Evolutionary conservation across 2,113 vertebrate species (phyloP).

Genomic region (Choloepus hoffmanni): DNA sequence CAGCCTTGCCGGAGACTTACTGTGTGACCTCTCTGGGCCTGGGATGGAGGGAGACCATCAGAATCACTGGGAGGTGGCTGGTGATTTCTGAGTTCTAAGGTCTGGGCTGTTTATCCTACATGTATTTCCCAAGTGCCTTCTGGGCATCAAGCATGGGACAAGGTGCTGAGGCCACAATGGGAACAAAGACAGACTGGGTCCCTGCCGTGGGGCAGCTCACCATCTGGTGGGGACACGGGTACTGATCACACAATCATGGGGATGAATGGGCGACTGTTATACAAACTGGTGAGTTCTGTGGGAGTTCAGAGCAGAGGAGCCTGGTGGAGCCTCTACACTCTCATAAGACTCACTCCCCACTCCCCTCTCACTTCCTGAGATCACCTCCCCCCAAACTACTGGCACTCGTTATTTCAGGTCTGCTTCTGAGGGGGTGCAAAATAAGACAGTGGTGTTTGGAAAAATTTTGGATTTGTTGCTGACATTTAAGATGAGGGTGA

Average conservation of each 20-base stretch:
- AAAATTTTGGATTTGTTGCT: not conserved
- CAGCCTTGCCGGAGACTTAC: conserved; percentile 23
- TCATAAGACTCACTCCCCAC: not conserved
- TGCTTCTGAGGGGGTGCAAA: not conserved
- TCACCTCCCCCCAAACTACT: not conserved
- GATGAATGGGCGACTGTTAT: not conserved
- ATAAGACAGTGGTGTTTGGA: not conserved
- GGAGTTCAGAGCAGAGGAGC: not conserved
- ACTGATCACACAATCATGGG: not conserved
- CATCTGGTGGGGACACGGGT: not conserved
- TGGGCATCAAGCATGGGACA: not conserved
- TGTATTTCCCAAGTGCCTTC: not conserved
- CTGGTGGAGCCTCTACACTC: not conserved
- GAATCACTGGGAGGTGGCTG: not conserved
- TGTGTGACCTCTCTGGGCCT: not conserved
- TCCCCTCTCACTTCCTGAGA: not conserved
- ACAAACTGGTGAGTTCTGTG: not conserved
- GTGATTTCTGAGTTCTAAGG: not conserved
- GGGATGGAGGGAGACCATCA: not conserved
- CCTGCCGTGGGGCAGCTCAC: not conserved
- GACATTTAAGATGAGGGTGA: not conserved
- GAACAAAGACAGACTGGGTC: not conserved
- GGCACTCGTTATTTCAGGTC: not conserved
- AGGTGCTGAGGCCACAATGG: not conserved
- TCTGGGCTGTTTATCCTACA: not conserved